phyloP scores from a whole-genome alignment of 2,113 vertebrate genomes.

The Mugil cephalus region DNA sequence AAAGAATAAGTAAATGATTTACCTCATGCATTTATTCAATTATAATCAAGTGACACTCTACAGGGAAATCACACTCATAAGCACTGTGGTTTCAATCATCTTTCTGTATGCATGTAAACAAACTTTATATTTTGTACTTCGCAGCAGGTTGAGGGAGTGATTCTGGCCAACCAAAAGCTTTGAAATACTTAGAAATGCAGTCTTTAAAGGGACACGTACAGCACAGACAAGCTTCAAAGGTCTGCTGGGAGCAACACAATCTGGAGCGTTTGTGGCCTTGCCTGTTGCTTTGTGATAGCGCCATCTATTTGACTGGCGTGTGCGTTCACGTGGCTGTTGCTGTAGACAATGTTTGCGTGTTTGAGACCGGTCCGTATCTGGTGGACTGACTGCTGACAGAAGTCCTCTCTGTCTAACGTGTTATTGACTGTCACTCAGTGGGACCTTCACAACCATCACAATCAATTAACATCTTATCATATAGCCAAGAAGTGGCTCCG shows the following conservation, averaged over 20 bases:
- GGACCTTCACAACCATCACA: constrained; percentile 65
- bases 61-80: constrained; percentile 4
- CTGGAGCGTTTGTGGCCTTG: constrained; percentile 25
- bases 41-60: constrained; percentile 24
- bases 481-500: constrained; percentile 23
- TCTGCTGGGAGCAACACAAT: constrained; percentile 31
- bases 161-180: constrained; percentile 8
- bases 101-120: constrained; percentile 22
- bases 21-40: constrained; percentile 34
- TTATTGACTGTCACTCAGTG: constrained; percentile 63
- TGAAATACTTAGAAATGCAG: constrained; percentile 59
- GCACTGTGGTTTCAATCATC: not conserved
- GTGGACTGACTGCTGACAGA: constrained; percentile 49
- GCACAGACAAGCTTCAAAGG: constrained; percentile 12
- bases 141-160: constrained; percentile 19
- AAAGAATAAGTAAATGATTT: constrained; percentile 33
- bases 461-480: constrained; percentile 64
- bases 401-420: constrained; percentile 44
- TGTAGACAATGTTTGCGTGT: constrained; percentile 8
- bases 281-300: constrained; percentile 22
- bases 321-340: constrained; percentile 8
- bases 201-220: constrained; percentile 31
- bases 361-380: constrained; percentile 7
- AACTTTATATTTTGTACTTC: constrained; percentile 38
- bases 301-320: constrained; percentile 37